These are phyloP conservation scores for Sisyra terminalis DNA, from an alignment of 2,888 invertebrate species.

Conservation along the genomic window DNA sequence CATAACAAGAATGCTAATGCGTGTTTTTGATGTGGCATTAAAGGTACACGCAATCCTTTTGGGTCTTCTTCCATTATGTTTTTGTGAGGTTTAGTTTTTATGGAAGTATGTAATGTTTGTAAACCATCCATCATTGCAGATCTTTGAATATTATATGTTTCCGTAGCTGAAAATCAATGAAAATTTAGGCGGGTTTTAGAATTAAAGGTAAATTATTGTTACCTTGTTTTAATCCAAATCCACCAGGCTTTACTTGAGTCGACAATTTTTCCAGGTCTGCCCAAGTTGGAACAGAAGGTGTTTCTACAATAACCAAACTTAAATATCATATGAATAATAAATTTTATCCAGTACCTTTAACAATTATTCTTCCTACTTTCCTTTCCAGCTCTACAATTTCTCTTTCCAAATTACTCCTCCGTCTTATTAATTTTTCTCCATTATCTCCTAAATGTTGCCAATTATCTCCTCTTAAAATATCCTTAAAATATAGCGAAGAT, in stretches of 20 bases:
- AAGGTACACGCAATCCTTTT: conserved; percentile 37
- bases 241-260: conserved; percentile 34
- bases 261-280: conserved; percentile 35
- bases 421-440: too few relatives aligned
- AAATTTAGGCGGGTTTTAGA: background rate
- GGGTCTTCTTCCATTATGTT: conserved; percentile 40
- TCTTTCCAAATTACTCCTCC: too few relatives aligned
- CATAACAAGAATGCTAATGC: conserved; percentile 80
- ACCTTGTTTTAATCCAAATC: conserved; percentile 26
- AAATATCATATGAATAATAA: too few relatives aligned
- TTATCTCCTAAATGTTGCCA: too few relatives aligned
- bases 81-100: conserved; percentile 49
- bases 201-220: background rate
- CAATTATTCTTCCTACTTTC: too few relatives aligned
- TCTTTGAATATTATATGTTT: conserved; percentile 50
- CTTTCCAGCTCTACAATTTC: too few relatives aligned
- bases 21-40: conserved; percentile 74
- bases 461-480: too few relatives aligned
- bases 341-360: too few relatives aligned
- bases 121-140: conserved; percentile 53
- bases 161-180: conserved; percentile 34
- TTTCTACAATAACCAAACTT: too few relatives aligned
- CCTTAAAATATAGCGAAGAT: too few relatives aligned
- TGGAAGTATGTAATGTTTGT: conserved; percentile 50
- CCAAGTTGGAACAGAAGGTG: conserved; percentile 21